Evolutionary conservation across 2,113 vertebrate genomes (phyloP).

Genomic region (Nothocercus julius): DNA sequence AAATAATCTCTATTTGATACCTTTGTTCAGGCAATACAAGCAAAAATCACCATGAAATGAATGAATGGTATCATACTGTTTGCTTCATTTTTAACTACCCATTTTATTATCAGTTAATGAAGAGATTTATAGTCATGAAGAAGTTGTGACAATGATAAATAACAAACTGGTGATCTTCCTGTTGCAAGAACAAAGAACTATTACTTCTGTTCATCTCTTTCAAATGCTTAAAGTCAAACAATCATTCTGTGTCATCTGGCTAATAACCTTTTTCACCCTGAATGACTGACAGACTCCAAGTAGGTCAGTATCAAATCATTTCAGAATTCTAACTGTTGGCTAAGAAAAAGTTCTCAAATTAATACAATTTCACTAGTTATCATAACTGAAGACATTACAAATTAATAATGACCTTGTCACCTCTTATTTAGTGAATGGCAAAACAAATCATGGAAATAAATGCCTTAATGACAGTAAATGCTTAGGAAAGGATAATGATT

Average conservation of each 20-base stretch:
- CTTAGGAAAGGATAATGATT: background rate
- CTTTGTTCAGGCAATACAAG: background rate
- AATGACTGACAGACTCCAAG: background rate
- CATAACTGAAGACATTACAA: background rate
- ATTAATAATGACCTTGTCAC: background rate
- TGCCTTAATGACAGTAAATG: background rate
- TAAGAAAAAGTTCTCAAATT: slow-evolving; percentile 1
- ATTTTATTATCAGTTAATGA: background rate
- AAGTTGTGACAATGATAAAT: background rate
- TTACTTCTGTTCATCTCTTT: background rate
- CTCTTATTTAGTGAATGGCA: background rate
- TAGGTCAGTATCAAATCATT: background rate
- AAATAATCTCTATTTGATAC: background rate
- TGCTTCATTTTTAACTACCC: background rate
- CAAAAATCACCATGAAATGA: background rate
- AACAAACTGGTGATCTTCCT: background rate
- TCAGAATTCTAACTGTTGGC: background rate
- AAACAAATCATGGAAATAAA: background rate
- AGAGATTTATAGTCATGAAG: background rate
- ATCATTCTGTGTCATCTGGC: background rate
- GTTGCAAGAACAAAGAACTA: background rate
- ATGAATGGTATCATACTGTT: background rate
- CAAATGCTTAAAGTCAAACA: background rate
- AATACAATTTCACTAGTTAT: slow-evolving; percentile 24
- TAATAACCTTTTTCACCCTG: background rate